Evolutionary conservation across 2,888 invertebrate species (phyloP), one percentile per base, ranked within the genome.

Genomic region (Euzetes globulus): DNA sequence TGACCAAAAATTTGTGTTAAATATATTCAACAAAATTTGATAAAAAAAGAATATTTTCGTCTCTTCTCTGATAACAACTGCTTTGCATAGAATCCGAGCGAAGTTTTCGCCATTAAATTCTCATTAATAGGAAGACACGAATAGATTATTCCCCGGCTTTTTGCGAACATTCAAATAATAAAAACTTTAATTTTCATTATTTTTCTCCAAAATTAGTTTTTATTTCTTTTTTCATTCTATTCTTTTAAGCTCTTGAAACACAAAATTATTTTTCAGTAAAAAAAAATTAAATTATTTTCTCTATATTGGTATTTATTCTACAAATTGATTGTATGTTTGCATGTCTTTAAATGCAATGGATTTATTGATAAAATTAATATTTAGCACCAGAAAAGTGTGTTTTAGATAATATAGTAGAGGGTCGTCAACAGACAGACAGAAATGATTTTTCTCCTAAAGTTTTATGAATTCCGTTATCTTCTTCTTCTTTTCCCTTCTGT

Each of bases 251-350:
- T 9, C 52, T 52, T 19, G 19, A 52, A n/a, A 52, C 52, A 52
- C 52, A n/a, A 52, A 19, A 19, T 52, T 4, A 7, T 33, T 33
- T 33, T 33, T 33, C 33, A 19, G 17, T 52, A 47, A 13, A 52
- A 52, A 19, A n/a, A 52, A 19, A 52, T 17, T 52, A 7, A 33
- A 52, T 52, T 19, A 19, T 52, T 52, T 52, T 19, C n/a, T 52
- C 7, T n/a, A 52, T 19, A 19, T 52, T 47, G n/a, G 13, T 17
- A 47, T 47, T 17, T 52, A 52, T 52, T 52, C 19, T 1, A 6
- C 2, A 58, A 58, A 58, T 58, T 27, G 58, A 58, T 58, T 27
- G 58, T 58, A 58, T 58, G 58, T 58, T 58, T 27, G 58, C 58
- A 58, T 58, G 58, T 27, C 22, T 58, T n/a, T 27, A n/a, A 22